Evolutionary conservation across 2,113 vertebrate genomes (phyloP).

Genomic region (Paedocypris sp.): DNA sequence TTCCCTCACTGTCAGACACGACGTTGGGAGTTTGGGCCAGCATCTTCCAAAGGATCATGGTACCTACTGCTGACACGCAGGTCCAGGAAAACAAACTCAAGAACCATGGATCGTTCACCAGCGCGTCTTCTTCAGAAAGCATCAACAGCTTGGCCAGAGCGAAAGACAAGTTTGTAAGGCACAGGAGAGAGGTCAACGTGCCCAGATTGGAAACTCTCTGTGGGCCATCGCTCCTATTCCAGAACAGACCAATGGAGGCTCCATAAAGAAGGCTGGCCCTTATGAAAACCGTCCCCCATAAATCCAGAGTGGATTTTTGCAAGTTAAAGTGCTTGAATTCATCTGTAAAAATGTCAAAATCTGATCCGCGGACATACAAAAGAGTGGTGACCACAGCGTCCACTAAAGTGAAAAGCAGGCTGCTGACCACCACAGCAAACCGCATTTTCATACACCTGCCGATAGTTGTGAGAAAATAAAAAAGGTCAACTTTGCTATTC

Average conservation of each 20-base stretch:
- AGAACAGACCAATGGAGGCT: conserved; percentile 69
- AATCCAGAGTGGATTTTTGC: conserved; percentile 69
- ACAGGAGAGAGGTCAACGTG: conserved; percentile 58
- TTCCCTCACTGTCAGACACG: conserved; percentile 22
- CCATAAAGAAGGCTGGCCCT: conserved; percentile 73
- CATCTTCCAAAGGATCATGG: conserved; percentile 66
- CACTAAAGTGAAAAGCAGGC: conserved; percentile 55
- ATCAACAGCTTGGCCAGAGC: conserved; percentile 80
- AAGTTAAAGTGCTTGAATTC: conserved; percentile 73
- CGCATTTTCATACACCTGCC: conserved; percentile 57
- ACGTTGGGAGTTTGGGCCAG: conserved; percentile 50
- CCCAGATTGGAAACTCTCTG: conserved; percentile 53
- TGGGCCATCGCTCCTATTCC: conserved; percentile 70
- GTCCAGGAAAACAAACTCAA: conserved; percentile 83
- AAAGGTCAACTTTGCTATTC: too few species aligned
- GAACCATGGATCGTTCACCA: conserved; percentile 69
- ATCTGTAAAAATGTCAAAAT: conserved; percentile 51
- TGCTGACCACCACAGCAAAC: conserved; percentile 52
- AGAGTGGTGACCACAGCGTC: conserved; percentile 70
- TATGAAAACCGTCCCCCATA: conserved; percentile 75
- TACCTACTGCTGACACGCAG: conserved; percentile 56
- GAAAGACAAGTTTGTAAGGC: conserved; percentile 69
- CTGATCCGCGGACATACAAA: conserved; percentile 66
- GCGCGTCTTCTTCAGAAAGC: conserved; percentile 65
- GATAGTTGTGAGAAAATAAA: too few species aligned